These are phyloP conservation scores for Caligus rogercresseyi DNA, from an alignment of 1,140 invertebrate species.

Conservation along the genomic window DNA sequence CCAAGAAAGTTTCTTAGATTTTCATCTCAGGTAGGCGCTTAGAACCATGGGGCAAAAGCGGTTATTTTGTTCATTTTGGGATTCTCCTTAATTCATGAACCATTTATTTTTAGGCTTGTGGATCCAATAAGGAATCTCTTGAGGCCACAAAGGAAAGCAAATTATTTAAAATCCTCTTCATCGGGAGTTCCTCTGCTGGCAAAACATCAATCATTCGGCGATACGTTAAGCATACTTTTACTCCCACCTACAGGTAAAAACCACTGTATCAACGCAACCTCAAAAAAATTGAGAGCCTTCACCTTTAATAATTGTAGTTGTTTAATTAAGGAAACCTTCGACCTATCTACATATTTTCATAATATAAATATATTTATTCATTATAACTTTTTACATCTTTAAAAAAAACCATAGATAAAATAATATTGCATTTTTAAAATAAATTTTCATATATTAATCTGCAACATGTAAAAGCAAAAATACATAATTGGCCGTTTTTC, in stretches of 20 bases:
- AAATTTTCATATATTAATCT: too few species aligned
- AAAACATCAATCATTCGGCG: constrained; percentile 36
- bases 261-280: too few species aligned
- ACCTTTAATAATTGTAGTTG: too few species aligned
- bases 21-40: constrained; percentile 6
- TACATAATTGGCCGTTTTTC: too few species aligned
- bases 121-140: neutral
- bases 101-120: neutral
- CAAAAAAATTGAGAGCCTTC: neutral
- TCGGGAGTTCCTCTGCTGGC: constrained; percentile 35
- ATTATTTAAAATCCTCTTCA: constrained; percentile 36
- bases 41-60: neutral
- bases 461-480: too few species aligned
- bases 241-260: constrained; percentile 28
- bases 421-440: too few species aligned
- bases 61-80: neutral
- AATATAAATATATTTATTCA: too few species aligned
- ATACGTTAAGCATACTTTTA: constrained; percentile 34
- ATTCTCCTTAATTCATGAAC: neutral
- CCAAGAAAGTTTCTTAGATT: constrained; percentile 8
- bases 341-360: too few species aligned
- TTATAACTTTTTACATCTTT: too few species aligned
- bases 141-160: constrained; percentile 22
- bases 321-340: too few species aligned
- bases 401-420: too few species aligned